A percentile compares a stretch with the other conserved stretches of the same genome.
These are phyloP conservation scores for Sminthurides aquaticus DNA, from an alignment of 2,888 invertebrate species.

Conservation along the genomic window DNA sequence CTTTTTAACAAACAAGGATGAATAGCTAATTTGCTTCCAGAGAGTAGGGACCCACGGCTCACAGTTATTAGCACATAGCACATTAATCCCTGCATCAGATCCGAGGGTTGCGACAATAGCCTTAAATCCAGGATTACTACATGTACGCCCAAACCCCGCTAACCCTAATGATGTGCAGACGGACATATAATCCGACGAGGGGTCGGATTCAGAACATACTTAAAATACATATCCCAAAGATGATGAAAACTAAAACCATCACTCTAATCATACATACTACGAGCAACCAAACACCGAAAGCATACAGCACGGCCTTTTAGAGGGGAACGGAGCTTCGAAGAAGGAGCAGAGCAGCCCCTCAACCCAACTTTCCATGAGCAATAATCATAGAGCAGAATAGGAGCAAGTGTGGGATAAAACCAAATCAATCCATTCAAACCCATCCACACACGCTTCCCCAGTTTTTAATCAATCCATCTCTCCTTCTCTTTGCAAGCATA, in stretches of 20 bases:
- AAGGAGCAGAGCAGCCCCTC: not conserved
- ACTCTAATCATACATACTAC: too few species aligned
- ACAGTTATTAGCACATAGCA: not conserved
- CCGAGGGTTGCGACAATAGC: too few species aligned
- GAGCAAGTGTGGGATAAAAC: not conserved
- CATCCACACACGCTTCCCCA: not conserved
- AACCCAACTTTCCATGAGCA: not conserved
- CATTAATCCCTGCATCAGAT: too few species aligned
- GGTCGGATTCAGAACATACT: too few species aligned
- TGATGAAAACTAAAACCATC: not conserved
- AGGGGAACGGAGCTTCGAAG: too few species aligned
- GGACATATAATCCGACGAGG: too few species aligned
- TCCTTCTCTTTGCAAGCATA: not conserved
- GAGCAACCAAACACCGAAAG: too few species aligned
- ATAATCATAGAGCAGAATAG: not conserved
- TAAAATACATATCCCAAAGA: not conserved
- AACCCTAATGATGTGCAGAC: too few species aligned
- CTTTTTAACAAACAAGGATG: not conserved
- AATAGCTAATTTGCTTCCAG: slow-evolving; percentile 1
- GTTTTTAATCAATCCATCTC: not conserved
- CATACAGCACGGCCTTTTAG: too few species aligned
- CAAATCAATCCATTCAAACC: not conserved
- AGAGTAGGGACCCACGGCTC: not conserved
- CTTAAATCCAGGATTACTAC: too few species aligned
- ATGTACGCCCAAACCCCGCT: too few species aligned